Percentiles rank a stretch among this genome's conserved stretches.
Evolutionary conservation across 2,888 invertebrate species (phyloP).

Genomic region (Nudaria mundana): DNA sequence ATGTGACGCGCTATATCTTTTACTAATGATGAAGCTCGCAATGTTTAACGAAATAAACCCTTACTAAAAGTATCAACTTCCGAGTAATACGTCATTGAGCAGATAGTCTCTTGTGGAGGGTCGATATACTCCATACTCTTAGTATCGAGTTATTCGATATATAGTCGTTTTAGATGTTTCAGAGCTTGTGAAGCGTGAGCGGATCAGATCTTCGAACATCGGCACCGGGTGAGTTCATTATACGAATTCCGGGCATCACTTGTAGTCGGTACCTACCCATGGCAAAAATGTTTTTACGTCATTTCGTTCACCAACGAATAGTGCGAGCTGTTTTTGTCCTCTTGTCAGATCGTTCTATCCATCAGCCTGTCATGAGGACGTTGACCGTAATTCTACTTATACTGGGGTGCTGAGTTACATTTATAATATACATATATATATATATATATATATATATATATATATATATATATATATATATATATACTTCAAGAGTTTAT

Average conservation of each 20-base stretch:
- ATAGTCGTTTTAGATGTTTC: constrained; percentile 46
- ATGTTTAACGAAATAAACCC: constrained; percentile 13
- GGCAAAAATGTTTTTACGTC: constrained; percentile 67
- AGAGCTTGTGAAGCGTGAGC: constrained; percentile 45
- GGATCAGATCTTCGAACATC: constrained; percentile 46
- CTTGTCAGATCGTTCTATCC: constrained; percentile 66
- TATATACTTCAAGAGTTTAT: not conserved
- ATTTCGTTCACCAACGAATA: constrained; percentile 53
- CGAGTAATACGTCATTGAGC: constrained; percentile 31
- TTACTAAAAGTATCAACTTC: constrained; percentile 24
- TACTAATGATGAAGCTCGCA: too few relatives aligned
- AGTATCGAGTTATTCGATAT: too few relatives aligned
- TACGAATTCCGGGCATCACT: constrained; percentile 53
- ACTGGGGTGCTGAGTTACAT: constrained; percentile 59
- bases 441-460: too few relatives aligned
- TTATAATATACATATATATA: too few relatives aligned
- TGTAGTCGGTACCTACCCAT: too few relatives aligned
- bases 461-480: too few relatives aligned
- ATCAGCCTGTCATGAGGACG: constrained; percentile 63
- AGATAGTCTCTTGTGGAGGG: constrained; percentile 44
- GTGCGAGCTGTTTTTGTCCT: constrained; percentile 62
- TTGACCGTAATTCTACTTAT: constrained; percentile 67
- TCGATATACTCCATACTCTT: constrained; percentile 51
- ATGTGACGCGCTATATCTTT: constrained; percentile 27
- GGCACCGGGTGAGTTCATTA: constrained; percentile 50